phyloP scores from a whole-genome alignment of 1,140 invertebrate species.

The Dermatophagoides farinae region DNA sequence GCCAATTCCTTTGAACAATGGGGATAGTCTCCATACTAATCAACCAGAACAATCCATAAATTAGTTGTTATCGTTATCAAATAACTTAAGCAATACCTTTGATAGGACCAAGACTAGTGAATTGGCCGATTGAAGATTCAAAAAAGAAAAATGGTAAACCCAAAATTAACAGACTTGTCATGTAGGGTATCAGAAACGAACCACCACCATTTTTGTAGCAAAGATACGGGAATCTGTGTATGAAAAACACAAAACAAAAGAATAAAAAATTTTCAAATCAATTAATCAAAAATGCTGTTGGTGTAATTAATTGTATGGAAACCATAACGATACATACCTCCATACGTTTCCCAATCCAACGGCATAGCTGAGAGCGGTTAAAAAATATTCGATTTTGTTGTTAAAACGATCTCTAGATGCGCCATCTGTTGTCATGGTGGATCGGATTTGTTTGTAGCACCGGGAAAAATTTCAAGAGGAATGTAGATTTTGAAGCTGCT shows the following conservation, averaged over 20 bases:
- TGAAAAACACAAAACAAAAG: conserved; percentile 22
- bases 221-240: conserved; percentile 38
- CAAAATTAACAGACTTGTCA: conserved; percentile 74
- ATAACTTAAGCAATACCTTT: neutral
- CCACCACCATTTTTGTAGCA: conserved; percentile 40
- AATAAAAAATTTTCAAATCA: neutral
- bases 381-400: conserved; percentile 2
- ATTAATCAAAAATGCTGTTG: too few relatives aligned
- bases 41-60: neutral
- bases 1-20: conserved; percentile 34
- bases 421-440: neutral
- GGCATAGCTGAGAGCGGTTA: neutral
- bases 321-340: neutral
- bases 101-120: conserved; percentile 31
- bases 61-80: neutral
- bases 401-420: neutral
- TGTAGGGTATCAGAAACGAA: conserved; percentile 84
- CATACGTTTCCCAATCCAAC: neutral
- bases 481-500: too few relatives aligned
- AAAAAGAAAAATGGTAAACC: conserved; percentile 81
- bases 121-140: conserved; percentile 34
- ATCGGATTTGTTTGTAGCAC: too few relatives aligned
- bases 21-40: conserved; percentile 35
- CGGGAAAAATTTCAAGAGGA: too few relatives aligned
- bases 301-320: too few relatives aligned